Evolutionary conservation across 2,888 invertebrate species (phyloP), one percentile per base, ranked within the genome.

Genomic region (Serripes groenlandicus): DNA sequence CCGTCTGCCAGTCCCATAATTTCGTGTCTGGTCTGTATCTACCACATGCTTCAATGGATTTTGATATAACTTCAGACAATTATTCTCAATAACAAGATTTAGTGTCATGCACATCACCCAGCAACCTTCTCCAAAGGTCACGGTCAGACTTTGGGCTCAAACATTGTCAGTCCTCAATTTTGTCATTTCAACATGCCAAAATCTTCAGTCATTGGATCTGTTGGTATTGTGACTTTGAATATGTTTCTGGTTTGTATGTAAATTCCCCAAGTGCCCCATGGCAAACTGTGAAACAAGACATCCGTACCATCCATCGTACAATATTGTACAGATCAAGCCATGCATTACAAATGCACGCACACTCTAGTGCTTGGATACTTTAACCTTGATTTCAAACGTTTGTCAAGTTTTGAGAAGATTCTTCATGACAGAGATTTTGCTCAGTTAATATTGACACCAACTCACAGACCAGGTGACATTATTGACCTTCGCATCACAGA

Each of bases 211-310:
- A n/a, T n/a, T n/a, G n/a, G n/a, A n/a, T 60, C 60, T 23, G 5
- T 60, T 60, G 60, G 60, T 30, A 23, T 60, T 60, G 60, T 60
- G 60, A 60, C 26, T 7, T 60, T 28, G 3, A 52, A 52, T 23
- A 52, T 52, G n/a, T 52, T 52, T 4, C 52, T 52, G 23, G 18
- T 52, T 23, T 52, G 52, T 23, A 52, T 52, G 23, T 52, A 52
- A 21, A 52, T 52, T 52, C 52, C 52, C 52, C 60, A 60, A 60
- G 18, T 23, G 21, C 60, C 26, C 21, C 26, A 60, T 60, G 60
- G 60, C 60, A 60, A 60, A 23, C 60, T 60, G 60, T 60, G 15
- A 60, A 60, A 60, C n/a, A 60, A 60, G 60, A 60, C 60, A 60
- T 60, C 26, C 28, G 60, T 60, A 28, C n/a, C n/a, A n/a, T n/a